Percentiles rank a stretch among this genome's conserved stretches.
These are phyloP conservation scores for Emydoidea blandingii DNA, from an alignment of 2,797 vertebrate species.

Conservation along the genomic window DNA sequence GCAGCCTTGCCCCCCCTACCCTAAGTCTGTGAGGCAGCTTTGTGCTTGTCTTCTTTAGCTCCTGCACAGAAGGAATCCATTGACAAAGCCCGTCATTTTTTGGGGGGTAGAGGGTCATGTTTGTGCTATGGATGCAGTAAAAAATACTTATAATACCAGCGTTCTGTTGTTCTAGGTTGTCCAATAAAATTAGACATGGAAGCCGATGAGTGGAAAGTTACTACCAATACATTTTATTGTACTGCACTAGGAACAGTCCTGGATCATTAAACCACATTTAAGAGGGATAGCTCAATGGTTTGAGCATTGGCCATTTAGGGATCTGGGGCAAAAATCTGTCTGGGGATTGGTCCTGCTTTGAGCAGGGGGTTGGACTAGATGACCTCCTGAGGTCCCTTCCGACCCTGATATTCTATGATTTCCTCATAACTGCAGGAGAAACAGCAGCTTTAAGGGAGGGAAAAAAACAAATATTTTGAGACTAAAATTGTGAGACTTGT, in stretches of 20 bases:
- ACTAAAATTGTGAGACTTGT: not conserved
- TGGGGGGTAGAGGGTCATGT: rapidly evolving
- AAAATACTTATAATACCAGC: not conserved
- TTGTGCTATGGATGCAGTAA: not conserved
- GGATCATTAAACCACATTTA: not conserved
- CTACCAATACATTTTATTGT: not conserved
- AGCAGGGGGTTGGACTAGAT: no score
- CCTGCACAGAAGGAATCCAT: not conserved
- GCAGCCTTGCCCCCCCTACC: not conserved
- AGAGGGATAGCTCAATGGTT: no score
- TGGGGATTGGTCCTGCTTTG: no score
- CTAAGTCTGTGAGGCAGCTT: not conserved
- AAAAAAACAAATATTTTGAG: not conserved
- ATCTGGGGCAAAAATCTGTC: no score
- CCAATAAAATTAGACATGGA: not conserved
- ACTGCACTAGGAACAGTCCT: not conserved
- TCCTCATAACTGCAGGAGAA: not conserved
- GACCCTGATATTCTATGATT: no score
- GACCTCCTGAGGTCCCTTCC: no score
- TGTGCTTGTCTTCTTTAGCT: not conserved
- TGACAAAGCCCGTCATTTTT: not conserved
- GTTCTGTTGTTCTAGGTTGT: not conserved
- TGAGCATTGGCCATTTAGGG: no score
- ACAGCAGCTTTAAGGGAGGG: not conserved
- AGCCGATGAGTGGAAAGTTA: not conserved